Base-by-base conservation (phyloP, 2,113 vertebrate species). In the Halcyon senegalensis region DNA sequence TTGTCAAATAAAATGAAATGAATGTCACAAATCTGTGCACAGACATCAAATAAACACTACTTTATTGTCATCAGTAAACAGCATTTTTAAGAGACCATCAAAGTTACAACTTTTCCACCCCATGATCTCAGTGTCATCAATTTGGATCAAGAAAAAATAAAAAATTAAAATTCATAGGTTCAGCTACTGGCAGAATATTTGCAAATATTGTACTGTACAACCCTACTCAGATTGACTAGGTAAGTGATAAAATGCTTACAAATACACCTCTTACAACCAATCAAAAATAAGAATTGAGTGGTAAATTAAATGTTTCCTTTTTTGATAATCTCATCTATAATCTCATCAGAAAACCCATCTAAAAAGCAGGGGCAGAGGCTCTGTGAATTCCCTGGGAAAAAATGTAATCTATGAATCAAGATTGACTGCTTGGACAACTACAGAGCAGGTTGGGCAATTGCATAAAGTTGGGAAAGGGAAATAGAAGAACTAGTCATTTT, bases 401-500 rank as follows among this genome's bases (percentile, higher is more conserved):
- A 27, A 46, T 39, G 27, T 28, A 77, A 76, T 13, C 17, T 46
- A 15, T 46, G 5, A 88, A 64, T 35, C 25, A 56, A 63, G 20
- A 55, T 30, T 87, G 80, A 87, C 56, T 89, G 67, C 10, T 13
- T 59, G 30, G 51, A 83, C 14, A 85, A 39, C 25, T 82, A 92
- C 14, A 82, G n/a, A 84, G 28, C 7, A 74, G 51, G 46, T 0
- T 86, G 51, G 39, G 35, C n/a, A 84, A 60, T 19, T 55, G 19
- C n/a, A 16, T 33, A 19, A 86, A 77, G 48, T 44, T 85, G 59
- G 50, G 95, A 94, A 88, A 93, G 31, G 63, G 78, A 94, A 90
- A 81, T 16, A 59, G 39, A 89, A 75, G 7, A 83, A 70, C 56
- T 28, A 83, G 56, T 56, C 4, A 16, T 62, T 76, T 88, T 43